These are phyloP conservation scores for Laspeyria flexula DNA, from an alignment of 2,888 invertebrate species.

Conservation along the genomic window DNA sequence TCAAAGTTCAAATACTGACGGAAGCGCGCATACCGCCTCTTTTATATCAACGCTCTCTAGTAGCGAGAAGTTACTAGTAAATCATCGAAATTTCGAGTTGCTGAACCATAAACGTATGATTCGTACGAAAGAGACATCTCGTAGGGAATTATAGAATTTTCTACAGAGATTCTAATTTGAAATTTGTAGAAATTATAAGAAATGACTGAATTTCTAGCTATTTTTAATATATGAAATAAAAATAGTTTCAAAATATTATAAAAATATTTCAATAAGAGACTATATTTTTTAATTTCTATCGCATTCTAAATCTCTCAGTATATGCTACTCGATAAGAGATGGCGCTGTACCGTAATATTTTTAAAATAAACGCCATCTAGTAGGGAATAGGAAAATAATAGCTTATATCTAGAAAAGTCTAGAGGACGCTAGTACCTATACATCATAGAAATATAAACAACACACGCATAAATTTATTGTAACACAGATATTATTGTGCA, in stretches of 20 bases:
- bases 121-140: constrained; percentile 54
- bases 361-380: constrained; percentile 3
- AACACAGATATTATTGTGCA: constrained; percentile 7
- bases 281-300: not conserved
- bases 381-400: not conserved
- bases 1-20: constrained; percentile 32
- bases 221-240: too few species aligned
- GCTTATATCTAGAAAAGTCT: not conserved
- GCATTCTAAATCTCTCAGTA: not conserved
- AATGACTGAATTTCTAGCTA: too few species aligned
- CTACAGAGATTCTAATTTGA: too few species aligned
- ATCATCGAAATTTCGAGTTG: constrained; percentile 64
- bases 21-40: constrained; percentile 31
- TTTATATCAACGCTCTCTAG: constrained; percentile 63
- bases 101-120: not conserved
- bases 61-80: constrained; percentile 57
- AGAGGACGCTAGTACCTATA: not conserved
- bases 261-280: too few species aligned
- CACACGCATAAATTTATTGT: too few species aligned
- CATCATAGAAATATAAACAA: too few species aligned
- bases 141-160: constrained; percentile 24
- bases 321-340: not conserved
- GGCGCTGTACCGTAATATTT: not conserved
- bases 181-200: too few species aligned
- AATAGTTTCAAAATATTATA: too few species aligned